Evolutionary conservation across 1,140 invertebrate genomes (phyloP).

Genomic region (Lanistes nyassanus): DNA sequence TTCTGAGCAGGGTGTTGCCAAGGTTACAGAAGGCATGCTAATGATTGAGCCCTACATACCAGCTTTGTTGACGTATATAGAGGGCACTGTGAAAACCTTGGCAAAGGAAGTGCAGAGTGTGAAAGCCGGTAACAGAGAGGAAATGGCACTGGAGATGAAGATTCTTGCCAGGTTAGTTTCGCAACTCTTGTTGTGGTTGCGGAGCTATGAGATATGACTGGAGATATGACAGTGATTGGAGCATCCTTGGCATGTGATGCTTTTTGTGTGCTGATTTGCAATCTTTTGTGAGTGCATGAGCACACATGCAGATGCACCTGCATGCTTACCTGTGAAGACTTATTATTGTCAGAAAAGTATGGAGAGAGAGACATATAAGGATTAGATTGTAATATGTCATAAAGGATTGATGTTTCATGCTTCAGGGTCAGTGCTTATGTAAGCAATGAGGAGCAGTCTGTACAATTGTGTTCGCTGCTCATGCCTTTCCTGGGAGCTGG

Average conservation of each 20-base stretch:
- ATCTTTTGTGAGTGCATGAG: too few relatives aligned
- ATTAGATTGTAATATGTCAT: too few relatives aligned
- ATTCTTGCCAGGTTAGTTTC: conserved; percentile 77
- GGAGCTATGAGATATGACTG: too few relatives aligned
- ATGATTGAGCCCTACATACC: conserved; percentile 80
- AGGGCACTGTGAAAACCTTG: conserved; percentile 68
- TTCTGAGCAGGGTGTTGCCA: not conserved
- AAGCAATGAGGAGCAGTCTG: conserved; percentile 67
- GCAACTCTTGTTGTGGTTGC: too few relatives aligned
- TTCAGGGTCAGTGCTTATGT: conserved; percentile 61
- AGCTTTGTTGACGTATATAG: conserved; percentile 77
- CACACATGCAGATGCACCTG: too few relatives aligned
- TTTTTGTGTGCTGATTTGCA: not conserved
- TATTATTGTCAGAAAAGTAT: too few relatives aligned
- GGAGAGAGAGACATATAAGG: too few relatives aligned
- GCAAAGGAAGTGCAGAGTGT: conserved; percentile 72
- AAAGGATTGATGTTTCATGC: conserved; percentile 24
- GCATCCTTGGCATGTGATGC: not conserved
- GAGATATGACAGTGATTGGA: too few relatives aligned
- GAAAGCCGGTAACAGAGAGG: conserved; percentile 43
- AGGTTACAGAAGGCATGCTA: conserved; percentile 38
- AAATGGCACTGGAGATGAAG: conserved; percentile 74
- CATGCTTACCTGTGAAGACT: too few relatives aligned
- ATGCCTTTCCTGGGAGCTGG: conserved; percentile 76
- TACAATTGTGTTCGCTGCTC: conserved; percentile 76